Evolutionary conservation across 2,113 vertebrate species (phyloP).

Genomic region (Corvus cornix): DNA sequence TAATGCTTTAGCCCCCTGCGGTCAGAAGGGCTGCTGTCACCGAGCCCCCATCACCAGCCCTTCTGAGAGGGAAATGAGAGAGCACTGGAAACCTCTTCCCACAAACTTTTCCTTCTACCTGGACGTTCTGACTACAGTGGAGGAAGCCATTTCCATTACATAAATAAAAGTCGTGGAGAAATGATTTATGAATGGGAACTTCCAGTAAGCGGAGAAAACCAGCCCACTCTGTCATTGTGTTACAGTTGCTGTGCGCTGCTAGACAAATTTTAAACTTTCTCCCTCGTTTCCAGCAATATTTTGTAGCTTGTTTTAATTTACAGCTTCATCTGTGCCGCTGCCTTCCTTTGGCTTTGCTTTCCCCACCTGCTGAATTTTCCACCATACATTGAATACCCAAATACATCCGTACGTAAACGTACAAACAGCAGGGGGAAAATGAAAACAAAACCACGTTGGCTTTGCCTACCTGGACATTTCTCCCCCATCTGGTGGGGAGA

Average conservation of each 20-base stretch:
- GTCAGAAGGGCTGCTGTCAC: neutral
- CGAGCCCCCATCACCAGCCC: neutral
- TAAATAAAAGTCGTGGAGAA: neutral
- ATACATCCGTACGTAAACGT: accelerated
- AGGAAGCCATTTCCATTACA: neutral
- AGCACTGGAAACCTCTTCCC: neutral
- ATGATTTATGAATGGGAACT: neutral
- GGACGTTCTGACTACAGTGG: neutral
- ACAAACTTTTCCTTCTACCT: neutral
- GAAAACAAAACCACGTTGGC: accelerated
- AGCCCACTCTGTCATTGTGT: neutral
- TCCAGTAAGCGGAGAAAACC: neutral
- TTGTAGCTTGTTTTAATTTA: neutral
- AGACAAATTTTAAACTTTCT: neutral
- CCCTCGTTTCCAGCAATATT: neutral
- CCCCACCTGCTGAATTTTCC: neutral
- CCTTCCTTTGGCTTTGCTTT: neutral
- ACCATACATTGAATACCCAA: neutral
- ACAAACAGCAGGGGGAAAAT: neutral
- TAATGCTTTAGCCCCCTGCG: neutral
- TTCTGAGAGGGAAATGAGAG: neutral
- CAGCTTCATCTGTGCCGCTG: neutral
- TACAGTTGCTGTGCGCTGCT: neutral
- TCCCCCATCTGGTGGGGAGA: neutral
- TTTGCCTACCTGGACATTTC: neutral